Conservation (phyloP, 2,888 invertebrate species). For the Allacma fusca region DNA sequence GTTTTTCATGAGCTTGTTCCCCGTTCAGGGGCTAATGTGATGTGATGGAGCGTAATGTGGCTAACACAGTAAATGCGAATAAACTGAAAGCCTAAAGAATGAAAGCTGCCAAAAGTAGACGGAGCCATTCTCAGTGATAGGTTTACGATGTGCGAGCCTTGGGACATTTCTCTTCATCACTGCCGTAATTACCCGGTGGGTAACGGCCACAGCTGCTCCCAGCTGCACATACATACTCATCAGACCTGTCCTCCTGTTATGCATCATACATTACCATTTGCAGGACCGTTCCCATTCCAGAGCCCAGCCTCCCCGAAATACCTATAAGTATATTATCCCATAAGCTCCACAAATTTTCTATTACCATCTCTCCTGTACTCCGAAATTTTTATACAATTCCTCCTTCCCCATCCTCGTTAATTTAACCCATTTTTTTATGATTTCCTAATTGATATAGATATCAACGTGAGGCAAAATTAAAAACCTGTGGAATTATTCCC, state of each 20-base stretch:
- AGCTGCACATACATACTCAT: slow-evolving; percentile 33
- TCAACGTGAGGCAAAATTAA: no score
- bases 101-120: slow-evolving; percentile 54
- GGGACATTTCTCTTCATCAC: slow-evolving; percentile 60
- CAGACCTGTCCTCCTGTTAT: slow-evolving; percentile 26
- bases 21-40: slow-evolving; percentile 23
- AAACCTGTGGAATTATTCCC: no score
- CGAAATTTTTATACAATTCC: no score
- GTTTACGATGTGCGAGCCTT: slow-evolving; percentile 60
- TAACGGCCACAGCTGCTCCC: slow-evolving; percentile 54
- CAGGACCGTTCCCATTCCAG: background rate
- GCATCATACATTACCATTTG: background rate
- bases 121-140: slow-evolving; percentile 59
- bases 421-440: no score
- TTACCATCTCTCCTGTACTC: no score
- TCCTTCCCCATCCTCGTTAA: no score
- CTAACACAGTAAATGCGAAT: slow-evolving; percentile 22
- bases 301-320: no score
- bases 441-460: no score
- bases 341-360: no score
- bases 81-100: background rate
- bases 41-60: slow-evolving; percentile 36
- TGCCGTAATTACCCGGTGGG: slow-evolving; percentile 56
- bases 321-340: no score
- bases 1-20: no score